Conservation (phyloP, 2,888 invertebrate genomes). For the Serrognathus titanus region DNA sequence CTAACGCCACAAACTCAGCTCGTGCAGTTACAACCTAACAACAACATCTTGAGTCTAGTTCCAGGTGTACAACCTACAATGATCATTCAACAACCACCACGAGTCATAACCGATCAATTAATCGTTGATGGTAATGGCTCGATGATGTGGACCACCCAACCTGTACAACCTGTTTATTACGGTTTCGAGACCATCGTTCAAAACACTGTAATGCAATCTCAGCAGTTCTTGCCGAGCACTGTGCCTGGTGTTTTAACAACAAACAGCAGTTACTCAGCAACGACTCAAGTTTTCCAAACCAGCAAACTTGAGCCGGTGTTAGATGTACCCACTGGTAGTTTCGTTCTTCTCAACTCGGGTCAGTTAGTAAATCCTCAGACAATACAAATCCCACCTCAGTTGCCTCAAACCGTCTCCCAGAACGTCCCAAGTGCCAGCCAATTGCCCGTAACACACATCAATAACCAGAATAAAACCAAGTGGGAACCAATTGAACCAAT, state of each 20-base stretch:
- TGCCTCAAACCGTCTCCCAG: conserved; percentile 12
- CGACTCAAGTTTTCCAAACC: conserved; percentile 81
- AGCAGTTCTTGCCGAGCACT: conserved; percentile 77
- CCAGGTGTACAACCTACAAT: conserved; percentile 44
- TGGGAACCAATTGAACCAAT: conserved; percentile 7
- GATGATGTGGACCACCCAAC: conserved; percentile 45
- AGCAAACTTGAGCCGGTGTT: conserved; percentile 80
- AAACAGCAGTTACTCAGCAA: conserved; percentile 80
- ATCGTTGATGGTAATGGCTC: conserved; percentile 46
- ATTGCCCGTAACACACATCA: conserved; percentile 11
- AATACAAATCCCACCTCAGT: conserved; percentile 23
- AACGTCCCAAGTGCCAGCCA: conserved; percentile 13
- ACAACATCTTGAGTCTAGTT: conserved; percentile 43
- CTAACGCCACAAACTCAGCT: conserved; percentile 41
- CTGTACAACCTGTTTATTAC: conserved; percentile 75
- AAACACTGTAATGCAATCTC: conserved; percentile 86
- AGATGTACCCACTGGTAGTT: conserved; percentile 67
- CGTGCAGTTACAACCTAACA: conserved; percentile 52
- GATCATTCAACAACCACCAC: conserved; percentile 41
- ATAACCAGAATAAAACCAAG: conserved; percentile 10
- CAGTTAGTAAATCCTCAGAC: conserved; percentile 48
- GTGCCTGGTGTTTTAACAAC: conserved; percentile 78
- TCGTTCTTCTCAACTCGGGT: conserved; percentile 66
- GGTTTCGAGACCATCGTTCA: conserved; percentile 83
- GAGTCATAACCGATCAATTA: conserved; percentile 42